Evolutionary conservation across 2,113 vertebrate genomes (phyloP).

Genomic region (Malurus alboscapulatus): DNA sequence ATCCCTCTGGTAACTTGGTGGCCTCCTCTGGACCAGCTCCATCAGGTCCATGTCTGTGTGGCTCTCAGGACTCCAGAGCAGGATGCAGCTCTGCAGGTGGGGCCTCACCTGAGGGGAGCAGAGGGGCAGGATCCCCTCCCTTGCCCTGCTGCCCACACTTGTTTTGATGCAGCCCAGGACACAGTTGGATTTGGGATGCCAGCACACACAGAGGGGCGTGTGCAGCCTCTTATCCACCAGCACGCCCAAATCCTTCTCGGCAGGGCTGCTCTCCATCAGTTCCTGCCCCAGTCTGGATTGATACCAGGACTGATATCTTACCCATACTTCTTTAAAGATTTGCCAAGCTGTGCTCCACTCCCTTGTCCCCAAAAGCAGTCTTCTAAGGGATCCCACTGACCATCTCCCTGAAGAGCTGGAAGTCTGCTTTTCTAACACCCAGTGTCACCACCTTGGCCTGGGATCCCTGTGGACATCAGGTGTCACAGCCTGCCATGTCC

Average conservation of each 20-base stretch:
- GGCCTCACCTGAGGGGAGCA: neutral
- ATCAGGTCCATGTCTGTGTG: neutral
- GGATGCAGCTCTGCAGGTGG: neutral
- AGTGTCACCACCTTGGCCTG: neutral
- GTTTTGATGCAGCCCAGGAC: neutral
- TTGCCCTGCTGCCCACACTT: neutral
- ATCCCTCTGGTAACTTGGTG: neutral
- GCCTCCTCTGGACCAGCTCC: neutral
- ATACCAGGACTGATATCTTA: neutral
- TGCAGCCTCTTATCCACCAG: neutral
- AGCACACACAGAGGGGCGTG: fast-evolving
- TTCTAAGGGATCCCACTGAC: neutral
- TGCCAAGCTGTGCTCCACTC: neutral
- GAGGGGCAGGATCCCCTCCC: neutral
- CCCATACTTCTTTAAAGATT: neutral
- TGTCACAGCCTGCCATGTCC: neutral
- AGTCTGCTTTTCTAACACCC: neutral
- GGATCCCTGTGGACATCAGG: neutral
- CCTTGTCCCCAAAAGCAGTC: neutral
- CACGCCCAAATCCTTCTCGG: neutral
- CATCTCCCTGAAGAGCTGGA: neutral
- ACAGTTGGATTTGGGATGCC: neutral
- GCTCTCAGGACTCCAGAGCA: neutral
- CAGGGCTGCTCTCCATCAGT: neutral
- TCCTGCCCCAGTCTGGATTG: neutral